Evolutionary conservation across 2,113 vertebrate genomes (phyloP).

Genomic region (Python bivittatus): DNA sequence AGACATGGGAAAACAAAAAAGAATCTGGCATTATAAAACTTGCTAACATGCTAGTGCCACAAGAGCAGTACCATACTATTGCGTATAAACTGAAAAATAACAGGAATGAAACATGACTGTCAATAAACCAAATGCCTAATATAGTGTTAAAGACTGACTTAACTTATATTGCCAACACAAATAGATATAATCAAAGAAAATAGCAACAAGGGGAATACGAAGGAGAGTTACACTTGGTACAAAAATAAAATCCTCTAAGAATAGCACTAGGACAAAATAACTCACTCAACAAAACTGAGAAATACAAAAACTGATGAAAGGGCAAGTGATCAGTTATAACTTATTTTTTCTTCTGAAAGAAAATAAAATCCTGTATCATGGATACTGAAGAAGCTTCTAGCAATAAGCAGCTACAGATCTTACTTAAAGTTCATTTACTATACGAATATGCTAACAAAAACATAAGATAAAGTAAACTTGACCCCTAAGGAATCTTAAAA

Average conservation of each 20-base stretch:
- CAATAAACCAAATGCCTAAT: not conserved
- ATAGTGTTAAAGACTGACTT: slow-evolving; percentile 9
- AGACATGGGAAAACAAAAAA: no score
- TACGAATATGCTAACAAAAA: not conserved
- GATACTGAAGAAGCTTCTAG: not conserved
- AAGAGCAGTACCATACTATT: not conserved
- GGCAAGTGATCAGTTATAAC: slow-evolving; percentile 6
- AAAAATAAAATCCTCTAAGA: not conserved
- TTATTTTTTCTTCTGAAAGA: not conserved
- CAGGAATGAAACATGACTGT: not conserved
- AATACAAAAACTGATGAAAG: not conserved
- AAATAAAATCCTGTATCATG: not conserved
- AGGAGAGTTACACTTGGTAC: not conserved
- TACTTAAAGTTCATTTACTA: not conserved
- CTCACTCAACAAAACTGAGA: not conserved
- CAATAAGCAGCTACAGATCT: not conserved
- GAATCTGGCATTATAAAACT: not conserved
- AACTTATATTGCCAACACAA: not conserved
- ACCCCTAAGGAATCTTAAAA: not conserved
- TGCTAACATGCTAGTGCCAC: not conserved
- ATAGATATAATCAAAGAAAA: not conserved
- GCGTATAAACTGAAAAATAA: not conserved
- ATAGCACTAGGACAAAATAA: slow-evolving; percentile 6
- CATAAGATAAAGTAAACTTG: not conserved
- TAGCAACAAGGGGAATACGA: not conserved